Evolutionary conservation across 2,797 vertebrate species (phyloP).

Genomic region (Helostoma temminkii): DNA sequence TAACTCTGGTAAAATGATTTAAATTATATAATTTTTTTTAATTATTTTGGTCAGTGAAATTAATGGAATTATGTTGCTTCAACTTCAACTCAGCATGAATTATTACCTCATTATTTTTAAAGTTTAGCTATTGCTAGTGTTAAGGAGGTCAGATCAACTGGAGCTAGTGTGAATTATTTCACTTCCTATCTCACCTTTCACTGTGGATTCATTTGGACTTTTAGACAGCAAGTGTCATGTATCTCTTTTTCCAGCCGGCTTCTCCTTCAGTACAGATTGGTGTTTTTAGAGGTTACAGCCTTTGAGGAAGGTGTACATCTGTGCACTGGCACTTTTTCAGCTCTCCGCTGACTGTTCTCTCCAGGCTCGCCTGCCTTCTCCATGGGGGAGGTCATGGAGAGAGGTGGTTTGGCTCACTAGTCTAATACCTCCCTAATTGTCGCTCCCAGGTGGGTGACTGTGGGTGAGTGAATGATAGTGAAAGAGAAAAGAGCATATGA

Average conservation of each 20-base stretch:
- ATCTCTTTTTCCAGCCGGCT: constrained; percentile 16
- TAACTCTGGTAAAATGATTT: too few relatives aligned
- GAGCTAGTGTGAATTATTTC: too few relatives aligned
- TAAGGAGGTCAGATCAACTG: too few relatives aligned
- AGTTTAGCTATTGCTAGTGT: too few relatives aligned
- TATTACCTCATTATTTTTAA: too few relatives aligned
- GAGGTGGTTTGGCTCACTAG: constrained; percentile 57
- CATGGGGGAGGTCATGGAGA: constrained; percentile 61
- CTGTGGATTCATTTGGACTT: constrained; percentile 19
- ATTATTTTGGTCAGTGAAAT: background rate
- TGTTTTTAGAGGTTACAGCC: constrained; percentile 44
- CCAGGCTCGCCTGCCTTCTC: constrained; percentile 28
- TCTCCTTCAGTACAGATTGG: constrained; percentile 23
- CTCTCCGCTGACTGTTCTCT: constrained; percentile 26
- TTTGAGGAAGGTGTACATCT: constrained; percentile 46
- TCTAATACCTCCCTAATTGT: constrained; percentile 78
- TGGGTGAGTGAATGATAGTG: constrained; percentile 42
- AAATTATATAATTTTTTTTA: too few relatives aligned
- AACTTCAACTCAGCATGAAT: background rate
- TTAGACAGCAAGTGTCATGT: constrained; percentile 3
- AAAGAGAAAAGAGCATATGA: constrained; percentile 5
- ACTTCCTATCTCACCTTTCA: constrained; percentile 16
- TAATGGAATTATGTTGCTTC: background rate
- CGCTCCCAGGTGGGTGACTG: constrained; percentile 62
- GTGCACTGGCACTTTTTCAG: constrained; percentile 34